Conservation (phyloP, 2,888 invertebrate species). For the Blastobasis adustella region DNA sequence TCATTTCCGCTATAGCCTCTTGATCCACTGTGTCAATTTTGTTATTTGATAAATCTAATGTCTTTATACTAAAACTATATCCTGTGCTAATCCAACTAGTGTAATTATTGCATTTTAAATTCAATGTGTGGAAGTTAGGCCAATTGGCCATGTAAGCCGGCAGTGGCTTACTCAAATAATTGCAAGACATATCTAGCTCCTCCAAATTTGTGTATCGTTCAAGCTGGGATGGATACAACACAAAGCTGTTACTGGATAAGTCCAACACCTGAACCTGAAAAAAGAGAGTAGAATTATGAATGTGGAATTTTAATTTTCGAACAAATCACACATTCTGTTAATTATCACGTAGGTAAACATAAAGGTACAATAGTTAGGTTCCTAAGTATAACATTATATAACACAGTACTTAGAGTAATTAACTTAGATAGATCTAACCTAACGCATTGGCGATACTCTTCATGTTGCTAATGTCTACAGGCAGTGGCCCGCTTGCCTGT, state of each 20-base stretch:
- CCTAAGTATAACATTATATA: no score
- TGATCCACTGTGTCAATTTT: conserved; percentile 75
- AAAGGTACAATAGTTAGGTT: no score
- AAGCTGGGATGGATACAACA: conserved; percentile 68
- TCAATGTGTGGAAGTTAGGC: conserved; percentile 64
- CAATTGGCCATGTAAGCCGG: conserved; percentile 60
- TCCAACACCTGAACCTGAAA: conserved; percentile 78
- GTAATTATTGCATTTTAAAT: conserved; percentile 75
- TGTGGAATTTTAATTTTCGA: no score
- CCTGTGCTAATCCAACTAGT: conserved; percentile 48
- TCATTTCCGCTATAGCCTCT: conserved; percentile 74
- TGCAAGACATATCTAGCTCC: conserved; percentile 61
- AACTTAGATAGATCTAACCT: no score
- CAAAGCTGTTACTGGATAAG: conserved; percentile 77
- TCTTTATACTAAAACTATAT: conserved; percentile 50
- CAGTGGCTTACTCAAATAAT: conserved; percentile 64
- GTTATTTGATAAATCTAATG: conserved; percentile 80
- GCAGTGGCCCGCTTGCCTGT: no score
- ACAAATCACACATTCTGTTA: no score
- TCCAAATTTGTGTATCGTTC: conserved; percentile 65
- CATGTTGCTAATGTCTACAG: no score
- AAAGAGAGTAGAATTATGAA: conserved; percentile 7
- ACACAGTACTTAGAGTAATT: no score
- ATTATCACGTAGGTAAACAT: no score
- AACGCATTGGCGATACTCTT: no score